Percentiles rank a stretch among this genome's conserved stretches.
Conservation (phyloP, 2,113 vertebrate genomes). For the Cariama cristata region DNA sequence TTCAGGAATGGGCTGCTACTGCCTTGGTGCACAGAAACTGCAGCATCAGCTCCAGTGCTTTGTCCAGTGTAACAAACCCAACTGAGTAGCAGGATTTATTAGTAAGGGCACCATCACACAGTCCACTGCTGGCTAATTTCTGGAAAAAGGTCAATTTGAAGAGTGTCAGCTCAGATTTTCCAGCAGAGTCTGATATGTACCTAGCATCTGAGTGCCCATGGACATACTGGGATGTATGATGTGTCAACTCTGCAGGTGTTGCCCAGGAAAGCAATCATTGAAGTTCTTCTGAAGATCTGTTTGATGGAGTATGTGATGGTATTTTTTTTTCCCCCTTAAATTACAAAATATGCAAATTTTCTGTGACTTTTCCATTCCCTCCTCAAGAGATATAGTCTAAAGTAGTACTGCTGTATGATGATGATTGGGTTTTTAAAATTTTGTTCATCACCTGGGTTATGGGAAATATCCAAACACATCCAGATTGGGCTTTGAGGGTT, state of each 20-base stretch:
- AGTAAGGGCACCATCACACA: neutral
- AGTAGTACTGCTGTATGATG: neutral
- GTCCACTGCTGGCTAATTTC: neutral
- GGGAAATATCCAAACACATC: neutral
- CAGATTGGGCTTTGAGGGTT: neutral
- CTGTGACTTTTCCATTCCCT: neutral
- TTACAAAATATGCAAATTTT: neutral
- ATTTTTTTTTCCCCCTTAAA: neutral
- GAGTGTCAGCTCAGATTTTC: neutral
- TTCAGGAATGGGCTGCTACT: neutral
- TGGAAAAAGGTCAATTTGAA: neutral
- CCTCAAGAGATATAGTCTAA: neutral
- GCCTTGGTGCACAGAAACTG: neutral
- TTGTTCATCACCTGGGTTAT: neutral
- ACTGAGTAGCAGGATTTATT: neutral
- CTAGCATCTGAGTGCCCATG: neutral
- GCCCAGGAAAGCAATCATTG: neutral
- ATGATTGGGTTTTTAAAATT: neutral
- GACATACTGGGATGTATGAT: neutral
- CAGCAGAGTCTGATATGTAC: neutral
- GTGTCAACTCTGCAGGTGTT: neutral
- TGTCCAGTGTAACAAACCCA: neutral
- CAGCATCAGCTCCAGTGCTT: neutral
- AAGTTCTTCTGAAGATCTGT: rapidly evolving
- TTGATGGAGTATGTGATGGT: neutral